Base-by-base conservation (phyloP, 2,113 vertebrate genomes). In the Papio anubis region DNA sequence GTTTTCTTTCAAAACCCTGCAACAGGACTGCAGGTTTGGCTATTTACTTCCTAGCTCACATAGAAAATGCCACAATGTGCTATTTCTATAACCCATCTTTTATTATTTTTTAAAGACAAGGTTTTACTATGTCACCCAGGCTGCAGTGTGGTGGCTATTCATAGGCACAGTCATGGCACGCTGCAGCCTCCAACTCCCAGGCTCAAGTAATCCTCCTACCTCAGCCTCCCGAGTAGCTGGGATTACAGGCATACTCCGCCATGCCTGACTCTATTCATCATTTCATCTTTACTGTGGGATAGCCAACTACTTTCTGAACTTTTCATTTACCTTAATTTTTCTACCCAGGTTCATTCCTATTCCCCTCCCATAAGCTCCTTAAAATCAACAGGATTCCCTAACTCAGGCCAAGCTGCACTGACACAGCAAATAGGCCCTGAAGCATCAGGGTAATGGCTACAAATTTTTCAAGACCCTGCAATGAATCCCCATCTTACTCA, bases 11-110 rank as follows among this genome's bases (percentile, higher is more conserved):
- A 38, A 21, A 21, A 57, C 17, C 5, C 30, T 7, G 57, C 38
- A 14, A 66, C 23, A 25, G 27, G 81, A 32, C 72, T 13, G 4
- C 0, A 35, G 4, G 50, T 25, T 20, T n/a, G 0, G 35, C 8
- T 25, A 68, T 4, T 40, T 76, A 17, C 4, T 68, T n/a, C 93
- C 84, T 38, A 57, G 59, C 68, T 38, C 30, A 40, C 73, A 16
- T 4, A 23, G 76, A 32, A 35, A n/a, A 38, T 20, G 18, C 40
- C 57, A 43, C 25, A 12, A 16, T 2, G 23, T 17, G n/a, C 27
- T 66, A 55, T 27, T 43, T 59, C 79, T 40, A 73, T 68, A 23
- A 45, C 27, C 23, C 13, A 35, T 35, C 87, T 68, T 68, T 35
- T 17, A 17, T 73, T 43, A 40, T 25, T 16, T 78, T 32, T 32